Evolutionary conservation across 2,888 invertebrate genomes (phyloP).

Genomic region (Lagria hirta): DNA sequence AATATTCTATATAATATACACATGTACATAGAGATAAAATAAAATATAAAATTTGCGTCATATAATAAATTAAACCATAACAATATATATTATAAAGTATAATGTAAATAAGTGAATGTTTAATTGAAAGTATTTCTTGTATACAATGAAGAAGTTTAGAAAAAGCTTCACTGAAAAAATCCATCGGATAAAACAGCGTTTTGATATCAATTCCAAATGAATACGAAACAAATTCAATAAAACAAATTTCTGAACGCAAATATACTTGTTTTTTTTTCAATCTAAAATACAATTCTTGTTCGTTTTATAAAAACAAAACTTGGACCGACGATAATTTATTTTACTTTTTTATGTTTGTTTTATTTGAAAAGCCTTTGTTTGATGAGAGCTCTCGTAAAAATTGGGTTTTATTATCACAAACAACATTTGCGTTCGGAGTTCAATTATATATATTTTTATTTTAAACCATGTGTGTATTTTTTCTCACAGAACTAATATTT

Average conservation of each 20-base stretch:
- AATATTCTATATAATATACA: too few species aligned
- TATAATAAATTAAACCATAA: too few species aligned
- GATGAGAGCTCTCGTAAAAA: constrained; percentile 53
- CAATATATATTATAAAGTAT: too few species aligned
- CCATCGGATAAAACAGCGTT: constrained; percentile 35
- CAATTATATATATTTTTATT: constrained; percentile 53
- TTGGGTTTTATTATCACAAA: constrained; percentile 55
- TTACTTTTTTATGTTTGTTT: constrained; percentile 50
- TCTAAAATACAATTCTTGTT: constrained; percentile 44
- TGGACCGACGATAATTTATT: constrained; percentile 49
- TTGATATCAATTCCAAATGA: constrained; percentile 35
- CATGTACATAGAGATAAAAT: too few species aligned
- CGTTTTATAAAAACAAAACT: constrained; percentile 49
- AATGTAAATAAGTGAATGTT: too few species aligned
- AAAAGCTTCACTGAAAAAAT: constrained; percentile 28
- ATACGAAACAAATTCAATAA: constrained; percentile 43
- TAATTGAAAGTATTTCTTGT: too few species aligned
- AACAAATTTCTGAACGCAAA: constrained; percentile 41
- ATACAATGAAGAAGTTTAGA: too few species aligned
- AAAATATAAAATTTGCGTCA: too few species aligned
- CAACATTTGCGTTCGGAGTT: constrained; percentile 53
- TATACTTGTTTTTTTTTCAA: constrained; percentile 42
- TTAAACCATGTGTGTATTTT: constrained; percentile 46
- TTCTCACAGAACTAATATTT: constrained; percentile 48
- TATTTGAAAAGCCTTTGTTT: constrained; percentile 49